phyloP scores from a whole-genome alignment of 2,888 invertebrate genomes.

The Sphaeridia pumilis region DNA sequence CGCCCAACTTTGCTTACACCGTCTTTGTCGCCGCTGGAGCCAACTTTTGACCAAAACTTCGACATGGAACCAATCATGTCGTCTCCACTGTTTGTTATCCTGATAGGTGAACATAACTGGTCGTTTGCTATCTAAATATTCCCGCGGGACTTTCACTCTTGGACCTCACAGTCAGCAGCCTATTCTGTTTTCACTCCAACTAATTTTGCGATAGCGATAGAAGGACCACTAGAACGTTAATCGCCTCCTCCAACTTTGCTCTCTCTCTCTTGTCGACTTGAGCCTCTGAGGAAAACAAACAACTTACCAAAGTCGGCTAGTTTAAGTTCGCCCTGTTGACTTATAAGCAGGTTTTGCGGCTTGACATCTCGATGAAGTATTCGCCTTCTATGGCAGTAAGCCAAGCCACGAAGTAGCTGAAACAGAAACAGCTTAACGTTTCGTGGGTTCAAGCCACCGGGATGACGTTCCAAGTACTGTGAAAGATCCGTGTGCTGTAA shows the following conservation, averaged over 20 bases:
- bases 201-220: conserved; percentile 1
- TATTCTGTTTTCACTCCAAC: background rate
- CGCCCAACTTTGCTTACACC: too few relatives aligned
- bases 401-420: conserved; percentile 88
- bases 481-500: conserved; percentile 90
- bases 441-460: conserved; percentile 82
- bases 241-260: too few relatives aligned
- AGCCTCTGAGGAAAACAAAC: conserved; percentile 9
- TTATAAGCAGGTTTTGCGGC: conserved; percentile 95
- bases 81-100: too few relatives aligned
- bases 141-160: too few relatives aligned
- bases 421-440: conserved; percentile 93
- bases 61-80: too few relatives aligned
- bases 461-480: conserved; percentile 95
- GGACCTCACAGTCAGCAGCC: too few relatives aligned
- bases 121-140: too few relatives aligned
- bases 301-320: conserved; percentile 77
- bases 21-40: too few relatives aligned
- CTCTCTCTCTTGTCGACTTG: too few relatives aligned
- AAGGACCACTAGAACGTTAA: too few relatives aligned
- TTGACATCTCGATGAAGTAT: conserved; percentile 96
- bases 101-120: too few relatives aligned
- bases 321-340: conserved; percentile 92
- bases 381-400: conserved; percentile 90
- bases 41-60: too few relatives aligned